These are phyloP conservation scores for Poecilobothrus nobilitatus DNA, from an alignment of 2,888 invertebrate genomes.

Conservation along the genomic window DNA sequence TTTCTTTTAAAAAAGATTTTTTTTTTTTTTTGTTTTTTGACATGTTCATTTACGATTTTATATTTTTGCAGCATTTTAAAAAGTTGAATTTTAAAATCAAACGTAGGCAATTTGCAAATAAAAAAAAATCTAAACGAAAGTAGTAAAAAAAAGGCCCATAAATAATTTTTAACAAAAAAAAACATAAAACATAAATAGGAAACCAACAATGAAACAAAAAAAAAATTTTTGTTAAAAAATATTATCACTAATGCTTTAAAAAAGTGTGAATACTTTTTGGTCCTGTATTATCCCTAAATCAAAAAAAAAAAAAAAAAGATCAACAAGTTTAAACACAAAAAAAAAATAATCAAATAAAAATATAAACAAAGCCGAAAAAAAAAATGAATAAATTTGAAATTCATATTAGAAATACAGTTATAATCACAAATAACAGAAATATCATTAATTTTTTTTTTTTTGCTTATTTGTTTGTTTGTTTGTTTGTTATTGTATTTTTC, in stretches of 20 bases:
- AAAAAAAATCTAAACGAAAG: no score
- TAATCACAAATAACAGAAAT: background rate
- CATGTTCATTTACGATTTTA: no score
- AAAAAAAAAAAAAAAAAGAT: background rate
- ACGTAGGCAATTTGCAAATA: no score
- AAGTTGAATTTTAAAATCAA: no score
- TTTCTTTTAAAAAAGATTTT: no score
- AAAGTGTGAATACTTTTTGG: background rate
- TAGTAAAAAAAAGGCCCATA: no score
- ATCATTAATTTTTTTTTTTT: background rate
- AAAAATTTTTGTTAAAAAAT: background rate
- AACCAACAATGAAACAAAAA: background rate
- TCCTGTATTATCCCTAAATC: background rate
- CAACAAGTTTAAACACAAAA: background rate
- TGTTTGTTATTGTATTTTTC: background rate
- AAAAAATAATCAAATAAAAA: no score
- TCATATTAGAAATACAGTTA: background rate
- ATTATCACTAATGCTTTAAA: no score
- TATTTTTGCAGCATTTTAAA: no score
- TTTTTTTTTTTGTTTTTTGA: no score
- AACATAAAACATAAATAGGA: background rate
- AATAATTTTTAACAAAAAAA: no score
- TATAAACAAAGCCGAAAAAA: no score
- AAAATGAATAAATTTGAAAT: background rate
- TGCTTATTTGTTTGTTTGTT: background rate